Percentiles rank a stretch among this genome's conserved stretches.
Conservation (phyloP, 2,888 invertebrate species). For the Apamea crenata region DNA sequence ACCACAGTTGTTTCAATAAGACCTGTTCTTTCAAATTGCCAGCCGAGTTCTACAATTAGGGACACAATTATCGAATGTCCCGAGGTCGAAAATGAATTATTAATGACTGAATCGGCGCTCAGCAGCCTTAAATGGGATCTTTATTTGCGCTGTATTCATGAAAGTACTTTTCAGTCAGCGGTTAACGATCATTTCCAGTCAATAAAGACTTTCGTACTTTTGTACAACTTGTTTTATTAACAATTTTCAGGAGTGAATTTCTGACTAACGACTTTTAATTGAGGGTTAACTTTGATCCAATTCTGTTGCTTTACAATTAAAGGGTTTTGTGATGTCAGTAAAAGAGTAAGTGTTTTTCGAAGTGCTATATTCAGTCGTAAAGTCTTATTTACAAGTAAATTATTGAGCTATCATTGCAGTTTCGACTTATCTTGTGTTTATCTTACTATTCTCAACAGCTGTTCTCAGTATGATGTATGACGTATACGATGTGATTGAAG, state of each 20-base stretch:
- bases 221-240: constrained; percentile 56
- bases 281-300: constrained; percentile 47
- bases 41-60: constrained; percentile 50
- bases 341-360: constrained; percentile 26
- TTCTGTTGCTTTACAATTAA: constrained; percentile 45
- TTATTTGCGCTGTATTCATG: constrained; percentile 68
- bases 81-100: constrained; percentile 66
- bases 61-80: constrained; percentile 57
- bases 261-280: constrained; percentile 56
- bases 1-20: constrained; percentile 1
- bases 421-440: constrained; percentile 1
- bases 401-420: neutral
- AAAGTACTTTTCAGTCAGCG: constrained; percentile 59
- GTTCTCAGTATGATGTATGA: constrained; percentile 40
- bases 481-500: constrained; percentile 5
- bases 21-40: constrained; percentile 21
- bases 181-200: constrained; percentile 62
- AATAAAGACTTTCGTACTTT: constrained; percentile 67
- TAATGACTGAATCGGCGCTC: constrained; percentile 60
- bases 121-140: constrained; percentile 52
- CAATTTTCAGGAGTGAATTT: constrained; percentile 51
- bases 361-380: neutral
- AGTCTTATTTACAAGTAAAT: constrained; percentile 15
- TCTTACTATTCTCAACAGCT: constrained; percentile 1
- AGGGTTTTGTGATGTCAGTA: constrained; percentile 32